Percentiles rank a stretch among this genome's conserved stretches.
Evolutionary conservation across 2,797 vertebrate genomes (phyloP).

Genomic region (Capromys pilorides): DNA sequence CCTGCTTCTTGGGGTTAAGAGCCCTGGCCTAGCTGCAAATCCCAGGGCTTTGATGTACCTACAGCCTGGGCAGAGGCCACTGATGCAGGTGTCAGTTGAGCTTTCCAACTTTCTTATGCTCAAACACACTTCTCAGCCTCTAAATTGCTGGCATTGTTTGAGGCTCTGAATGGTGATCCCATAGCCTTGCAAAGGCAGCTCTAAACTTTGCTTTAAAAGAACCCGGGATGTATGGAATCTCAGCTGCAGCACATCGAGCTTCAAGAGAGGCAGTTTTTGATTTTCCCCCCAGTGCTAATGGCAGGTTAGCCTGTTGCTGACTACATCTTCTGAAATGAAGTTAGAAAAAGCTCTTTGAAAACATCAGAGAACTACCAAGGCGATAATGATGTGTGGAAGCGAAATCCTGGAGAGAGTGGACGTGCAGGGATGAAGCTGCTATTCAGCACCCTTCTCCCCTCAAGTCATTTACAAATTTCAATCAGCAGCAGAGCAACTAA

Average conservation of each 20-base stretch:
- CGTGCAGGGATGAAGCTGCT: neutral
- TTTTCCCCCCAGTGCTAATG: slow-evolving; percentile 4
- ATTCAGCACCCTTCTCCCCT: slow-evolving; percentile 17
- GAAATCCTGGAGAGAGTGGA: slow-evolving; percentile 37
- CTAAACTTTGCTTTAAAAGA: slow-evolving; percentile 37
- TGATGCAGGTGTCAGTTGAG: neutral
- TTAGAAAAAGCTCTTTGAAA: slow-evolving; percentile 56
- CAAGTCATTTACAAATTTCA: slow-evolving; percentile 56
- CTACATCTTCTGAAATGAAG: slow-evolving; percentile 28
- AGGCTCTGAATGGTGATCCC: slow-evolving; percentile 29
- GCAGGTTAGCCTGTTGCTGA: slow-evolving; percentile 10
- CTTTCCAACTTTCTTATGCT: slow-evolving; percentile 52
- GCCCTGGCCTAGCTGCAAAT: slow-evolving; percentile 44
- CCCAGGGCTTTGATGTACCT: slow-evolving; percentile 54
- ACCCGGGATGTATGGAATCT: neutral
- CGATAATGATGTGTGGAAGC: slow-evolving; percentile 8
- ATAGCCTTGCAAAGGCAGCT: neutral
- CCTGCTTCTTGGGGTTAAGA: slow-evolving; percentile 36
- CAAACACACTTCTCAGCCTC: slow-evolving; percentile 52
- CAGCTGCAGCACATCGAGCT: neutral
- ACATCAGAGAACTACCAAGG: slow-evolving; percentile 46
- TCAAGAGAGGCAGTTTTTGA: neutral
- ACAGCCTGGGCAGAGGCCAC: slow-evolving; percentile 13
- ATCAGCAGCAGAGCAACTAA: slow-evolving; percentile 22
- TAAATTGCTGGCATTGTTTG: slow-evolving; percentile 54